A percentile compares a stretch with the other conserved stretches of the same genome.
phyloP scores from a whole-genome alignment of 2,797 vertebrate genomes.

The Phylloscopus collybita region DNA sequence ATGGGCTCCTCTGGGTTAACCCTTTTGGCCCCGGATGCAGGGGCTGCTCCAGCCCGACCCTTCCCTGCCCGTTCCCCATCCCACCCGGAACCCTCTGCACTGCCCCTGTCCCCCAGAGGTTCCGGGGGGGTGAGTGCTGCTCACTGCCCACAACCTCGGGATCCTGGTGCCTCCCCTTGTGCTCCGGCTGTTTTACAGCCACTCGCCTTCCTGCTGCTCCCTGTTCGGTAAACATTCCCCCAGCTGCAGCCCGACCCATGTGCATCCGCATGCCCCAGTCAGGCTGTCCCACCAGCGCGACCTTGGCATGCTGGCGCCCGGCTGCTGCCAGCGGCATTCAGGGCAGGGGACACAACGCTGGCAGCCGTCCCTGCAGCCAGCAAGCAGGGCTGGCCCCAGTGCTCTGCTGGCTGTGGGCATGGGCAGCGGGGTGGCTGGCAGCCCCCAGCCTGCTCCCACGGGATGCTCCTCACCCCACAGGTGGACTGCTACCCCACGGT shows the following conservation, averaged over 20 bases:
- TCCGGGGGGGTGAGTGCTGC: not conserved
- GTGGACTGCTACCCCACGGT: slow-evolving; percentile 77
- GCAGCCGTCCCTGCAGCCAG: not conserved
- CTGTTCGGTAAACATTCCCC: not conserved
- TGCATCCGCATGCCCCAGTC: not conserved
- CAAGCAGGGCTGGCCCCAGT: not conserved
- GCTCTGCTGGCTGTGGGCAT: not conserved
- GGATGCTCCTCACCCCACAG: slow-evolving; percentile 5
- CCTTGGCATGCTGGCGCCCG: rapidly evolving
- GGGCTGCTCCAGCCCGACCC: not conserved
- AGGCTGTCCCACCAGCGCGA: not conserved
- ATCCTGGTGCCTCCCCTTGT: not conserved
- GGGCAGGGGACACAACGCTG: not conserved
- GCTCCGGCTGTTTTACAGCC: not conserved
- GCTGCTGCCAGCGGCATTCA: not conserved
- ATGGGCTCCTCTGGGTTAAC: not conserved
- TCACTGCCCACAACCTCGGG: rapidly evolving
- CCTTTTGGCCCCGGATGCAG: rapidly evolving
- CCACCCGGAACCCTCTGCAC: not conserved
- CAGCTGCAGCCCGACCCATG: not conserved
- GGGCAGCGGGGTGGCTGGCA: rapidly evolving
- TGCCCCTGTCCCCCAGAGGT: not conserved
- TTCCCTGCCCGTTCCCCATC: not conserved
- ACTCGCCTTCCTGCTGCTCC: not conserved
- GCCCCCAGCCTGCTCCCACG: not conserved